These are phyloP conservation scores for Lingula anatina DNA, from an alignment of 2,888 invertebrate genomes.

Conservation along the genomic window DNA sequence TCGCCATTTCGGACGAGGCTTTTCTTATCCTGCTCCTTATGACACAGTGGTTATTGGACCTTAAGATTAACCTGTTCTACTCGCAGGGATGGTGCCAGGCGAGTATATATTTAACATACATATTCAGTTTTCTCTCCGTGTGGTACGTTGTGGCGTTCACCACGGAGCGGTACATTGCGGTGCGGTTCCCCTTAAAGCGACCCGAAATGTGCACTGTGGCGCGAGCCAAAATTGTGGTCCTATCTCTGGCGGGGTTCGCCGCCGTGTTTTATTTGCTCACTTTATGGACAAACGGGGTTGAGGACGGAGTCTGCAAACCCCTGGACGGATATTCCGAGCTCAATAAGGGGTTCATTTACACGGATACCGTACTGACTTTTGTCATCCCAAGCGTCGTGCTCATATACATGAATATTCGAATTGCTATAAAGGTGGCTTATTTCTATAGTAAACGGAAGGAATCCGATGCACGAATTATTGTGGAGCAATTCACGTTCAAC, in stretches of 20 bases:
- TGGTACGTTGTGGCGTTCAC: slow-evolving; percentile 23
- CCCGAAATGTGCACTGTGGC: slow-evolving; percentile 14
- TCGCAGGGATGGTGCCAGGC: slow-evolving; percentile 12
- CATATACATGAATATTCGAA: slow-evolving; percentile 15
- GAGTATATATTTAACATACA: slow-evolving; percentile 16
- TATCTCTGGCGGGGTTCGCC: slow-evolving; percentile 3
- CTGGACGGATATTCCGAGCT: slow-evolving; percentile 2
- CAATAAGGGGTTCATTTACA: slow-evolving; percentile 12
- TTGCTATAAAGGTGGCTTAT: slow-evolving; percentile 9
- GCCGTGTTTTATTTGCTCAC: slow-evolving; percentile 1
- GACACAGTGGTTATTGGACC: slow-evolving; percentile 15
- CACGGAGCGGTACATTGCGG: slow-evolving; percentile 20
- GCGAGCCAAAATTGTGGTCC: slow-evolving; percentile 11
- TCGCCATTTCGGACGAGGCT: slow-evolving; percentile 20
- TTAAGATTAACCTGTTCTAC: slow-evolving; percentile 15
- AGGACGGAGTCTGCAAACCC: slow-evolving; percentile 2
- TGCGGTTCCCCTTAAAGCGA: slow-evolving; percentile 15
- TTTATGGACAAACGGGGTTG: not conserved
- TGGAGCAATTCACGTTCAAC: no score
- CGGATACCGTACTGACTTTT: slow-evolving; percentile 16
- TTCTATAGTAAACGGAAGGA: slow-evolving; percentile 9
- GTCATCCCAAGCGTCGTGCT: slow-evolving; percentile 16
- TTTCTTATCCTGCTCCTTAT: slow-evolving; percentile 19
- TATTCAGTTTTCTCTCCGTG: slow-evolving; percentile 19
- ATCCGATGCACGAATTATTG: no score